A percentile compares a stretch with the other conserved stretches of the same genome.
Conservation (phyloP, 2,113 vertebrate species). For the Pollachius pollachius region DNA sequence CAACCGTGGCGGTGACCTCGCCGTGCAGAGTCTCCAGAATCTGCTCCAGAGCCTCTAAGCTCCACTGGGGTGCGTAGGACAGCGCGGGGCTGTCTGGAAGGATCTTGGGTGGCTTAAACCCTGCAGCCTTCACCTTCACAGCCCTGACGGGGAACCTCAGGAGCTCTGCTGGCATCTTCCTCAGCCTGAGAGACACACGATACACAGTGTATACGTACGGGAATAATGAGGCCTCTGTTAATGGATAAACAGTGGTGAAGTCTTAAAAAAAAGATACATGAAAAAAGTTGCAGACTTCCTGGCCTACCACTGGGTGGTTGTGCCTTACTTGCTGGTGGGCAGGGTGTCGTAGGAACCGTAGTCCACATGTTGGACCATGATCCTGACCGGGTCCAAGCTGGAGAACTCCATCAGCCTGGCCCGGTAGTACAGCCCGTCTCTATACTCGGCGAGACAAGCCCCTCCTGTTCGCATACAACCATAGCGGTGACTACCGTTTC, state of each 20-base stretch:
- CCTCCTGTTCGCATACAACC: conserved; percentile 65
- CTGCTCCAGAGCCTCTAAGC: conserved; percentile 76
- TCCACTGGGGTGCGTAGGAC: conserved; percentile 86
- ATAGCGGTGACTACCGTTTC: neutral
- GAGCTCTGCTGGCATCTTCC: conserved; percentile 78
- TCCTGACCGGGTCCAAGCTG: conserved; percentile 70
- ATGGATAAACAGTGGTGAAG: too few relatives aligned
- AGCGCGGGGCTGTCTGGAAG: conserved; percentile 62
- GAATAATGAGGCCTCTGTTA: too few relatives aligned
- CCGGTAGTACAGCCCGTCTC: conserved; percentile 85
- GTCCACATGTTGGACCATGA: conserved; percentile 88
- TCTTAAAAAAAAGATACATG: too few relatives aligned
- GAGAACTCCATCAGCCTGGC: conserved; percentile 78
- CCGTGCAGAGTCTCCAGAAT: conserved; percentile 81
- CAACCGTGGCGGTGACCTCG: conserved; percentile 73
- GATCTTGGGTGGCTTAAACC: conserved; percentile 77
- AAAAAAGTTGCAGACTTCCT: neutral
- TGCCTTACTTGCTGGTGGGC: conserved; percentile 76
- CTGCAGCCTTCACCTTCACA: conserved; percentile 76
- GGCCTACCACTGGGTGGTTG: neutral
- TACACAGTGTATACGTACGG: too few relatives aligned
- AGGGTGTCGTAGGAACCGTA: conserved; percentile 83
- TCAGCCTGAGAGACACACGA: conserved; percentile 71
- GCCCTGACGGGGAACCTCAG: conserved; percentile 77
- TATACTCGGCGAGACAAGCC: conserved; percentile 88